Base-by-base conservation (phyloP, 92 coral and sea anemone species). In the Pocillopora meandrina region DNA sequence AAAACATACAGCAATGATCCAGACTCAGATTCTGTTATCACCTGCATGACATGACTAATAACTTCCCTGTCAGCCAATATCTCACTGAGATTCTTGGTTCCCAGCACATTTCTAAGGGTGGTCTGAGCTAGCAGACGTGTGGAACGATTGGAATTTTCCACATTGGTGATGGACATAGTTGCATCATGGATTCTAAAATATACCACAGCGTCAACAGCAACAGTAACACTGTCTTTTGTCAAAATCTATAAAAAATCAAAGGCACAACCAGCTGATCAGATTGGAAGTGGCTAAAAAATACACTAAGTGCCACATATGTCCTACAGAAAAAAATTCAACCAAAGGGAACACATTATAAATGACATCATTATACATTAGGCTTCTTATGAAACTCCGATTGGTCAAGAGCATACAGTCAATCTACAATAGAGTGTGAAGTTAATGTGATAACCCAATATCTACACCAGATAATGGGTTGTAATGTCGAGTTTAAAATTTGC, bases 211-310 rank as follows among this genome's bases (percentile, higher is more conserved):
- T 92, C 95, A 1, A 93, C 96, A 5, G 96, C 96, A 3, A 93
- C 96, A 19, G 96, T 93, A 62, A 93, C 96, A 75, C 96, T 93
- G 94, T 93, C 96, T 74, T 91, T 93, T 35, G 96, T 93, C 85
- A 93, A 81, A 84, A 93, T 91, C 96, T 93, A 71, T 19, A 60
- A 75, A n/a, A 71, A 9, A 52, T 42, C 8, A 42, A 42, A 42
- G 8, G 52, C 8, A 42, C 52, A 42, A 42, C 52, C 4, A 42
- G 52, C 52, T 7, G 8, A 42, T 42, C 52, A 42, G 52, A 42
- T 42, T 42, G 52, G 52, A 42, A 42, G 52, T 42, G 52, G 52
- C 52, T 42, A 42, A 42, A 26, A 42, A 42, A 42, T 42, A 42
- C 52, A 42, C 52, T 42, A 42, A 42, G 52, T 42, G 1, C 52